These are phyloP conservation scores for Neotoxoptera formosana DNA, from an alignment of 1,140 invertebrate genomes.

Conservation along the genomic window DNA sequence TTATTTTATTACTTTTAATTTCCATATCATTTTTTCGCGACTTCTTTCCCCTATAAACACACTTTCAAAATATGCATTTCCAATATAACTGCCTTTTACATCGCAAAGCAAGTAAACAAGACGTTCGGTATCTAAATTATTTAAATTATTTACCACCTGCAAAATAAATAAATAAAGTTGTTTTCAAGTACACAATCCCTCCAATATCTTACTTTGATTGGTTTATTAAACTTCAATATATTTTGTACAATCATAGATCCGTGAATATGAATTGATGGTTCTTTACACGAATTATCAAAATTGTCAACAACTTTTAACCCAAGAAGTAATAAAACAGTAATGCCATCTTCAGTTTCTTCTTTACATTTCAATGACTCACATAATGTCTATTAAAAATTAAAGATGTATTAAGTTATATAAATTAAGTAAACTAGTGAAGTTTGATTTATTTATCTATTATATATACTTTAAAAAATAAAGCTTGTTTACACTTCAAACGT, in stretches of 20 bases:
- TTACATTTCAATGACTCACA: conserved; percentile 51
- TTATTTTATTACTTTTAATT: conserved; percentile 50
- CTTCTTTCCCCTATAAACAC: conserved; percentile 57
- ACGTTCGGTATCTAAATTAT: conserved; percentile 34
- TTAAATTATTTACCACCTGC: conserved; percentile 41
- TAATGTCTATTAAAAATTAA: conserved; percentile 31
- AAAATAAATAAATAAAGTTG: conserved; percentile 11
- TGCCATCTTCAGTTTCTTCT: conserved; percentile 48
- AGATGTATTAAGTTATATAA: too few relatives aligned
- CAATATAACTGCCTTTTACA: conserved; percentile 54
- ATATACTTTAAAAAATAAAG: conserved; percentile 70
- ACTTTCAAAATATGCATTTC: conserved; percentile 57
- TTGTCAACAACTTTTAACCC: conserved; percentile 28
- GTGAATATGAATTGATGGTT: conserved; percentile 46
- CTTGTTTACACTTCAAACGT: conserved; percentile 73
- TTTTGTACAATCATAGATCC: conserved; percentile 59
- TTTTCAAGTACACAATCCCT: neutral
- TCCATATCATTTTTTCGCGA: conserved; percentile 53
- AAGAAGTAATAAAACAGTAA: conserved; percentile 39
- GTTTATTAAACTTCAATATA: conserved; percentile 59
- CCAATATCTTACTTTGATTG: conserved; percentile 58
- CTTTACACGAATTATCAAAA: conserved; percentile 32
- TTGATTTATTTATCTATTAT: neutral
- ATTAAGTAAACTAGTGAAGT: neutral
- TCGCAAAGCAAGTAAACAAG: conserved; percentile 43